Evolutionary conservation across 2,888 invertebrate genomes (phyloP).

Genomic region (Zonitis immaculata): DNA sequence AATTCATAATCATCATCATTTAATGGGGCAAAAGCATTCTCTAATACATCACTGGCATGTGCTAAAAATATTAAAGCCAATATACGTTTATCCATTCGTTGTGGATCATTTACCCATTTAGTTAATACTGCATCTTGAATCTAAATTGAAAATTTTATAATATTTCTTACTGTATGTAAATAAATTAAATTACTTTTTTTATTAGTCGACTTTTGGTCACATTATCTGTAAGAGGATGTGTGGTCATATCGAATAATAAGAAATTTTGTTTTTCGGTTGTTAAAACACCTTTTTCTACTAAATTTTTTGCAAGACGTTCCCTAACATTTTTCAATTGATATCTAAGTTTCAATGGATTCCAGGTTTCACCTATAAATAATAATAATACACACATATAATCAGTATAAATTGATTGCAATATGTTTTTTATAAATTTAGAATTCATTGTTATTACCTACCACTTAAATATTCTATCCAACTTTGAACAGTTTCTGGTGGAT

Average conservation of each 20-base stretch:
- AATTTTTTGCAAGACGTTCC: constrained; percentile 97
- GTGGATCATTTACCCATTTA: constrained; percentile 96
- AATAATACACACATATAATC: too few species aligned
- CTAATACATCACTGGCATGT: constrained; percentile 97
- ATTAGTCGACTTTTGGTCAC: constrained; percentile 93
- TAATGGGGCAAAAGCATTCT: constrained; percentile 98
- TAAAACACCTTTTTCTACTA: constrained; percentile 98
- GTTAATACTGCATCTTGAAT: constrained; percentile 96
- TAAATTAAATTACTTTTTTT: constrained; percentile 70
- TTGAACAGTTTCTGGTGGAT: constrained; percentile 95
- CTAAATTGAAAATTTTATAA: too few species aligned
- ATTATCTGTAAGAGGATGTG: constrained; percentile 96
- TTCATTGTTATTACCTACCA: constrained; percentile 49
- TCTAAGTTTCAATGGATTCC: constrained; percentile 98
- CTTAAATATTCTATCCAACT: constrained; percentile 99
- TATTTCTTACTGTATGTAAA: too few species aligned
- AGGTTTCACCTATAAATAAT: constrained; percentile 81
- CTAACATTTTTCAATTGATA: constrained; percentile 99
- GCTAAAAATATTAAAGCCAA: constrained; percentile 91
- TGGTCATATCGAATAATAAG: constrained; percentile 99
- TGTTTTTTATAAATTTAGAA: neutral
- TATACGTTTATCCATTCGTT: constrained; percentile 94
- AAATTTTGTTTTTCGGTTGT: constrained; percentile 99
- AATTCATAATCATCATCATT: constrained; percentile 97
- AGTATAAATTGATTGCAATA: too few species aligned